Base-by-base conservation (phyloP, 2,888 invertebrate species). In the Esperia sulphurella region DNA sequence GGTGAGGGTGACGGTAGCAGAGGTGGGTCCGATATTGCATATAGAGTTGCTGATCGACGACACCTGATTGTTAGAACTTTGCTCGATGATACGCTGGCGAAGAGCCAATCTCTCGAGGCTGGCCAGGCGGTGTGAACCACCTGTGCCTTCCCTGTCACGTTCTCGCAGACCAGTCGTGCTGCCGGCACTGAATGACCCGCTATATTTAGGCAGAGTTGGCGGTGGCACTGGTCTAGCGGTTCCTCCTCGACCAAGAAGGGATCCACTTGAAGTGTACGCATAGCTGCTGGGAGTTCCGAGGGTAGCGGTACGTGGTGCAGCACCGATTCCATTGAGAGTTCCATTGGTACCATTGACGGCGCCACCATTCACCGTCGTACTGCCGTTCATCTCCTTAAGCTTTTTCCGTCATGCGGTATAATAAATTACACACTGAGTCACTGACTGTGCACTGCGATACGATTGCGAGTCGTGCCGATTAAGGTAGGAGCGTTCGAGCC, bases 51-150 rank as follows among this genome's bases (percentile, higher is more conserved):
- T 81, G 59, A 71, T 51, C 39, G 64, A 45, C 31, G 78, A 58
- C 72, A 89, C 87, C 77, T 90, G 90, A 75, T 90, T 91, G 68
- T 91, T 90, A 9, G 89, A 65, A 71, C 63, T 88, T 58, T 93
- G 93, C 72, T 95, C 95, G 71, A 95, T 93, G 67, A 95, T 93
- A 73, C 95, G 93, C 80, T 96, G 96, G 52, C 95, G 91, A 62
- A 95, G 92, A 42, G 96, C 96, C 71, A 96, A 90, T 74, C 95
- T 92, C 82, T 96, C 96, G 56, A 96, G 91, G 75, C 95, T 95
- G 48, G 95, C 94, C 63, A 96, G 90, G 55, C 93, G 90, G 83
- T 95, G 96, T 48, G 95, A 95, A 65, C 94, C 94, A 61, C 94
- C 94, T 55, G 92, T 87, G 62, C 93, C 92, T 69, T 94, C 94